These are phyloP conservation scores for Deroplatys truncata DNA, from an alignment of 2,888 invertebrate genomes.

Conservation along the genomic window DNA sequence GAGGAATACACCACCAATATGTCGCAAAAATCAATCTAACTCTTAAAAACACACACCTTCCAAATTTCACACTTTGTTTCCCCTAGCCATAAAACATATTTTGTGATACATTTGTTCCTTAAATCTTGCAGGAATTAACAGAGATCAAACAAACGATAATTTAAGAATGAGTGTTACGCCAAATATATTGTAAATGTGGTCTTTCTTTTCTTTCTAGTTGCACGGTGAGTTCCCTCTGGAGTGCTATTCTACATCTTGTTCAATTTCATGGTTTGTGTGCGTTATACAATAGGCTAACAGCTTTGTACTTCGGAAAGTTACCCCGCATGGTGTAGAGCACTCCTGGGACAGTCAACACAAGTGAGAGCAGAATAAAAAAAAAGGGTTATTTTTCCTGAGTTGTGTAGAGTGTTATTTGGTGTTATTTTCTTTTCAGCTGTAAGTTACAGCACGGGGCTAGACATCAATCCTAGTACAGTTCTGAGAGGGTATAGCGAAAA, in stretches of 20 bases:
- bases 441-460: conserved; percentile 28
- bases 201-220: not conserved
- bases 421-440: conserved; percentile 31
- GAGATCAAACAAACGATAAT: not conserved
- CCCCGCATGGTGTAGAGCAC: not conserved
- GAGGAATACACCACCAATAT: too few relatives aligned
- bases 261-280: not conserved
- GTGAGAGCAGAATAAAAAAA: not conserved
- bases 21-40: too few relatives aligned
- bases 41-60: too few relatives aligned
- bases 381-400: conserved; percentile 8
- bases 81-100: too few relatives aligned
- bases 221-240: not conserved
- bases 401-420: conserved; percentile 28
- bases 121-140: too few relatives aligned
- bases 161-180: not conserved
- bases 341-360: not conserved
- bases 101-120: too few relatives aligned
- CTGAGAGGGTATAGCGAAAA: conserved; percentile 14
- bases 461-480: conserved; percentile 29
- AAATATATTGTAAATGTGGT: not conserved
- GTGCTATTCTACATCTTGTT: not conserved
- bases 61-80: too few relatives aligned
- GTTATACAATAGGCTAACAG: not conserved
- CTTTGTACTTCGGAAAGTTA: not conserved